Evolutionary conservation across 2,797 vertebrate species (phyloP).

Genomic region (Coilia nasus): DNA sequence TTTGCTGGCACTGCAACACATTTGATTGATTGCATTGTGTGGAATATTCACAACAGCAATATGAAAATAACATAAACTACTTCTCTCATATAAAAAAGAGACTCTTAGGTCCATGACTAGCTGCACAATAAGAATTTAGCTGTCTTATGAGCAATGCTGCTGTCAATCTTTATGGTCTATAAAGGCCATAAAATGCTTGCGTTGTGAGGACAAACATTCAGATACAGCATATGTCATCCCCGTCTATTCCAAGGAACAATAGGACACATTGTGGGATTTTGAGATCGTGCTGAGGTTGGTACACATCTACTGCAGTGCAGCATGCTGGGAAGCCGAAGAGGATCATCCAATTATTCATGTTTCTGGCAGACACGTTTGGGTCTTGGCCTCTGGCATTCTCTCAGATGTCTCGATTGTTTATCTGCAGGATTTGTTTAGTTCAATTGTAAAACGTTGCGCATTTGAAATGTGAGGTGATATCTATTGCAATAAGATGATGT

Average conservation of each 20-base stretch:
- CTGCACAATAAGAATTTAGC: neutral
- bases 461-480: conserved; percentile 1
- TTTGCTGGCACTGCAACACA: neutral
- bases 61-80: neutral
- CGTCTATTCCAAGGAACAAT: neutral
- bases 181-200: neutral
- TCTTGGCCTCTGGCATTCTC: neutral
- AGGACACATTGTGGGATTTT: neutral
- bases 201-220: conserved; percentile 3
- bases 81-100: neutral
- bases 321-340: neutral
- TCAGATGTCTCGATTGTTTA: neutral
- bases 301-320: neutral
- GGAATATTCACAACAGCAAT: neutral
- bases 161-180: neutral
- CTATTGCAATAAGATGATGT: neutral
- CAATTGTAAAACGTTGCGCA: neutral
- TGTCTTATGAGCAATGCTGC: neutral
- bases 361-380: neutral
- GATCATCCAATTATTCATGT: conserved; percentile 3
- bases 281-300: neutral
- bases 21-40: neutral
- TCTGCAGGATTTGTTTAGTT: neutral
- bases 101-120: neutral
- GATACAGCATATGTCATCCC: neutral